A percentile compares a stretch with the other conserved stretches of the same genome.
Conservation (phyloP, 92 coral and sea anemone genomes). For the Montipora capitata region DNA sequence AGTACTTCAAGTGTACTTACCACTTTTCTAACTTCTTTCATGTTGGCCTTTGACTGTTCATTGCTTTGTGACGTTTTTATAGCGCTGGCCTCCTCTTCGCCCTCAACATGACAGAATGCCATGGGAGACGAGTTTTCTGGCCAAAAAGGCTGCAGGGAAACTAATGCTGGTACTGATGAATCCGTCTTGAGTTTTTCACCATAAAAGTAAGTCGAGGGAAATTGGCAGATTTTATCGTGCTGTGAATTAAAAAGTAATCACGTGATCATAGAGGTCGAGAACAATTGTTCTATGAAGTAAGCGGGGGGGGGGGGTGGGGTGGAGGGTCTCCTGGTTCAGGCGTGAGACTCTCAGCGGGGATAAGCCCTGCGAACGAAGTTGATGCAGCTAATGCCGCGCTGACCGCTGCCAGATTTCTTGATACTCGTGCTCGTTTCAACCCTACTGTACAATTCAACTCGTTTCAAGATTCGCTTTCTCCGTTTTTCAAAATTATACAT, state of each 20-base stretch:
- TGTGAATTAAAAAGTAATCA: conserved; percentile 8
- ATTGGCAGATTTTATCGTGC: conserved; percentile 83
- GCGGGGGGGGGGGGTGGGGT: no score
- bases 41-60: conserved; percentile 84
- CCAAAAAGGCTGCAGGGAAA: conserved; percentile 64
- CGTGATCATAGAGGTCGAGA: no score
- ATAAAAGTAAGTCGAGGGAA: conserved; percentile 86
- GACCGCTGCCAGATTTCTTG: no score
- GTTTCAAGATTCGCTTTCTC: no score
- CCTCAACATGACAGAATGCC: conserved; percentile 87
- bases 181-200: conserved; percentile 70
- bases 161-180: conserved; percentile 40
- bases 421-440: no score
- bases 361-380: no score
- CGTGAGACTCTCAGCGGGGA: no score
- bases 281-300: no score
- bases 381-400: no score
- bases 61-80: conserved; percentile 79
- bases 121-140: conserved; percentile 63
- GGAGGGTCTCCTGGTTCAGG: no score
- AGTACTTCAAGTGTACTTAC: conserved; percentile 45
- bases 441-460: no score
- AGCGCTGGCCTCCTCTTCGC: conserved; percentile 76
- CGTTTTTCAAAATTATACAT: no score
- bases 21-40: conserved; percentile 77